Conservation (phyloP, 2,888 invertebrate genomes). For the Galerucella calmariensis region DNA sequence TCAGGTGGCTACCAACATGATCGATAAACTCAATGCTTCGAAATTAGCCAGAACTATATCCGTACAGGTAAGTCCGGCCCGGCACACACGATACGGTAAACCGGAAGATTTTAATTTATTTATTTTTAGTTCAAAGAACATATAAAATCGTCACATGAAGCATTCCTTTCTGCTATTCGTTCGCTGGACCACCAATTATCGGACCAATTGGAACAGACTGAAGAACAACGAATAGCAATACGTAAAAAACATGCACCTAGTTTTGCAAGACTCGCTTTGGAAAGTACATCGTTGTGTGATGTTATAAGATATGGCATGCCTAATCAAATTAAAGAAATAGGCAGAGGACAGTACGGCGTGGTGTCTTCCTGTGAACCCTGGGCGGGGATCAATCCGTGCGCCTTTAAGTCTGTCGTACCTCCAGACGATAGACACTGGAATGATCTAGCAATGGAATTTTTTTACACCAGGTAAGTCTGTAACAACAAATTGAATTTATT, state of each 20-base stretch:
- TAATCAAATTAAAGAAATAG: constrained; percentile 74
- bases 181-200: constrained; percentile 78
- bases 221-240: constrained; percentile 80
- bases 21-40: constrained; percentile 76
- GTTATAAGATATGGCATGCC: constrained; percentile 79
- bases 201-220: constrained; percentile 80
- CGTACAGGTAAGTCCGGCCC: constrained; percentile 64
- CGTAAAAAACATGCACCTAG: constrained; percentile 83
- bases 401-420: constrained; percentile 88
- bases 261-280: constrained; percentile 83
- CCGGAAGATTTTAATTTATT: too few relatives aligned
- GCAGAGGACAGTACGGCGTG: constrained; percentile 89
- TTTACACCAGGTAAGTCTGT: constrained; percentile 78
- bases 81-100: too few relatives aligned
- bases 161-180: constrained; percentile 78
- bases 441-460: constrained; percentile 91
- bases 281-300: constrained; percentile 86
- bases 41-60: constrained; percentile 79
- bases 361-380: constrained; percentile 84
- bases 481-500: neutral
- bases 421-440: constrained; percentile 91
- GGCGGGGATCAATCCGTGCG: constrained; percentile 79
- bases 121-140: constrained; percentile 76
- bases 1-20: constrained; percentile 75
- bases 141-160: constrained; percentile 80